Percentiles rank a stretch among this genome's conserved stretches.
These are phyloP conservation scores for Craniophora ligustri DNA, from an alignment of 2,888 invertebrate genomes.

Conservation along the genomic window DNA sequence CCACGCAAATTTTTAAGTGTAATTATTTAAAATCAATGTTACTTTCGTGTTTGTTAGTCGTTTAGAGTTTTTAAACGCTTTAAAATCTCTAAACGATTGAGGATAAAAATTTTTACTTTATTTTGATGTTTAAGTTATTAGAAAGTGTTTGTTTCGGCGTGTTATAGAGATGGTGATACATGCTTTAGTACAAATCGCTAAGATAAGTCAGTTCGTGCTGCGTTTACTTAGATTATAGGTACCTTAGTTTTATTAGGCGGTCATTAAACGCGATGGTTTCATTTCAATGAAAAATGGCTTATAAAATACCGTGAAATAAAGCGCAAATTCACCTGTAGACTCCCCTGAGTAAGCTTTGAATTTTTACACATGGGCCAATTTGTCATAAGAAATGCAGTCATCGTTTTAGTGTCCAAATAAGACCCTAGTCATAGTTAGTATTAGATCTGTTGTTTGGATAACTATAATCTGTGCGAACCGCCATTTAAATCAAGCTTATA, in stretches of 20 bases:
- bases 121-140: too few species aligned
- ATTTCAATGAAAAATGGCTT: background rate
- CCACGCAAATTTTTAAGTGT: constrained; percentile 4
- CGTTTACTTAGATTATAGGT: constrained; percentile 43
- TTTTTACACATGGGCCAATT: too few species aligned
- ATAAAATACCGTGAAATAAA: background rate
- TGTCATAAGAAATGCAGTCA: background rate
- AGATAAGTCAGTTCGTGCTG: constrained; percentile 54
- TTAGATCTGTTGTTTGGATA: constrained; percentile 32
- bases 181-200: constrained; percentile 73
- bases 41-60: too few species aligned
- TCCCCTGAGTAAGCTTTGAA: too few species aligned
- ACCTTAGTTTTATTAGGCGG: constrained; percentile 50
- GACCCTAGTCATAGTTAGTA: constrained; percentile 53
- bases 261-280: background rate
- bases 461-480: constrained; percentile 13
- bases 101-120: too few species aligned
- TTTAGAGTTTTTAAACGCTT: too few species aligned
- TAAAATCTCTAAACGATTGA: too few species aligned
- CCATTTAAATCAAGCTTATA: background rate
- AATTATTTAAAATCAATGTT: too few species aligned
- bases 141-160: constrained; percentile 29
- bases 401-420: constrained; percentile 17
- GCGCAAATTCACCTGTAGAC: background rate
- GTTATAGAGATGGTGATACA: constrained; percentile 49